Conservation (phyloP, 2,797 vertebrate species). For the Lophius americanus region DNA sequence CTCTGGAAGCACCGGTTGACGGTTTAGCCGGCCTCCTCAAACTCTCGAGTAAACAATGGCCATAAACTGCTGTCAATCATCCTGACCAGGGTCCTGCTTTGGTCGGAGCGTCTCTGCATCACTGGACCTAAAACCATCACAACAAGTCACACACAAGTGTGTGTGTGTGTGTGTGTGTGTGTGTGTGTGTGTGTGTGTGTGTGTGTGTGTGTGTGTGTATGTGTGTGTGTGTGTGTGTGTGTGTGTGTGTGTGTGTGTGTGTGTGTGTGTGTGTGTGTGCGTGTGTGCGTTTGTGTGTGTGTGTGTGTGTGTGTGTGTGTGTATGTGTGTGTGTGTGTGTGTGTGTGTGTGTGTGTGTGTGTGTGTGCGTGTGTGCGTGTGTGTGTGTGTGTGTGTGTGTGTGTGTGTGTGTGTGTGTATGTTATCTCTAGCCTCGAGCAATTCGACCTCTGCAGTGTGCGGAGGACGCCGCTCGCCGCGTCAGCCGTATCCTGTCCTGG, state of each 20-base stretch:
- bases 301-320: slow-evolving; percentile 10
- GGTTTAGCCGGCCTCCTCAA: slow-evolving; percentile 49
- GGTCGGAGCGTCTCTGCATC: background rate
- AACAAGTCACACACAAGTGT: background rate
- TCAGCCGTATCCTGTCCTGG: slow-evolving; percentile 83
- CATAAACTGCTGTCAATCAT: slow-evolving; percentile 10
- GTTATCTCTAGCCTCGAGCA: slow-evolving; percentile 57
- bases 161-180: background rate
- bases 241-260: slow-evolving; percentile 23
- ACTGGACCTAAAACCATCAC: too few species aligned
- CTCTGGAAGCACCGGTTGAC: slow-evolving; percentile 62
- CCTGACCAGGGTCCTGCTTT: background rate
- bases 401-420: slow-evolving; percentile 14
- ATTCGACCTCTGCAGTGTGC: slow-evolving; percentile 38
- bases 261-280: slow-evolving; percentile 2
- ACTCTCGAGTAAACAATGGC: slow-evolving; percentile 55
- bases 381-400: too few species aligned
- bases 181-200: slow-evolving; percentile 25
- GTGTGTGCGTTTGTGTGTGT: background rate
- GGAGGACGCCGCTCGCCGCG: slow-evolving; percentile 40
- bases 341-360: too few species aligned
- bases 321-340: slow-evolving; percentile 27
- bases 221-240: background rate
- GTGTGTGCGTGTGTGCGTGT: too few species aligned
- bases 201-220: too few species aligned